Conservation (phyloP, 2,797 vertebrate species). For the Buceros bicornis region DNA sequence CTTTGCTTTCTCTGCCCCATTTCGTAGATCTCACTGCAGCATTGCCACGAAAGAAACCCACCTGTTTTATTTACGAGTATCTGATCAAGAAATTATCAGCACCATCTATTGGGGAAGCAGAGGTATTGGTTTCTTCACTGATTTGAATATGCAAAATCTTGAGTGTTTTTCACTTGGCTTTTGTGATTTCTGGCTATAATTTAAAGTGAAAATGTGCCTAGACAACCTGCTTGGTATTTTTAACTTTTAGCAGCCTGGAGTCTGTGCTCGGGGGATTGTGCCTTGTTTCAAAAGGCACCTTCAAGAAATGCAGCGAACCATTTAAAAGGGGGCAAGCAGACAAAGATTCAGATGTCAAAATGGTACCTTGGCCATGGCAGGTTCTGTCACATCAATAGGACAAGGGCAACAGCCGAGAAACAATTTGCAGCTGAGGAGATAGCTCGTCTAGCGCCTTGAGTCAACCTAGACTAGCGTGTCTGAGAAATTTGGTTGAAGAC, state of each 20-base stretch:
- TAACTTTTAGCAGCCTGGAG: neutral
- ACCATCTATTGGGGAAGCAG: slow-evolving; percentile 58
- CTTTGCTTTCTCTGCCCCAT: neutral
- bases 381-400: slow-evolving; percentile 46
- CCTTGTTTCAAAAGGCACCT: neutral
- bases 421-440: slow-evolving; percentile 1
- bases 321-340: slow-evolving; percentile 34
- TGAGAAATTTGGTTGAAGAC: slow-evolving; percentile 12
- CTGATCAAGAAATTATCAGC: slow-evolving; percentile 50
- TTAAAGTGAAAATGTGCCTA: neutral
- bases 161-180: neutral
- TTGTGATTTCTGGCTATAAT: neutral
- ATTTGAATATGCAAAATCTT: slow-evolving; percentile 6
- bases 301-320: slow-evolving; percentile 43
- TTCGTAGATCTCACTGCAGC: neutral
- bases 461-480: neutral
- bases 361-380: neutral
- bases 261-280: neutral
- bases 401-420: slow-evolving; percentile 15
- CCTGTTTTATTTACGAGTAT: neutral
- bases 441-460: neutral
- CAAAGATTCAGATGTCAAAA: slow-evolving; percentile 51
- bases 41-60: neutral
- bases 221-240: slow-evolving; percentile 6
- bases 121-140: neutral